A percentile compares a stretch with the other conserved stretches of the same genome.
phyloP scores from a whole-genome alignment of 1,140 invertebrate species.

The Heliconius hermathena region DNA sequence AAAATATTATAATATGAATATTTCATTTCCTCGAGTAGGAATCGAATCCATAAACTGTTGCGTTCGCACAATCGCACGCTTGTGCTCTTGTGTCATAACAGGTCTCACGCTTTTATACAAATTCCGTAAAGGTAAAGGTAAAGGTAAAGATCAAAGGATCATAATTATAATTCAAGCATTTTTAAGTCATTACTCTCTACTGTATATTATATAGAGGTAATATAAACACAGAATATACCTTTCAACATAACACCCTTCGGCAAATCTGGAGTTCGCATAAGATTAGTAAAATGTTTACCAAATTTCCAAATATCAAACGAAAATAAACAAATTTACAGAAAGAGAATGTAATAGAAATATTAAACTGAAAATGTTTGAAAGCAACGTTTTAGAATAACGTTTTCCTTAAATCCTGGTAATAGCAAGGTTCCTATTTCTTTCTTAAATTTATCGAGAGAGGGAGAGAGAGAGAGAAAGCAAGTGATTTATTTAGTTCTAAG shows the following conservation, averaged over 20 bases:
- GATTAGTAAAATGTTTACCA: background rate
- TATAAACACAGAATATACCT: background rate
- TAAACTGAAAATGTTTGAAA: background rate
- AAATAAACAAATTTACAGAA: background rate
- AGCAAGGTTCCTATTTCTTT: no score
- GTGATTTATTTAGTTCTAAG: no score
- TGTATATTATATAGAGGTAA: background rate
- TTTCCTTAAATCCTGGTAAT: background rate
- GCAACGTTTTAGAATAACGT: background rate
- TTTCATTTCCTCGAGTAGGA: no score
- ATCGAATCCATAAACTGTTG: no score
- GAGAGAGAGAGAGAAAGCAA: no score
- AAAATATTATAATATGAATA: no score
- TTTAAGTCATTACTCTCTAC: background rate
- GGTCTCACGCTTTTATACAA: no score
- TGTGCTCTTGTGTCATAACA: no score
- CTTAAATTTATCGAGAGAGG: no score
- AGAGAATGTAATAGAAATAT: slow-evolving; percentile 4
- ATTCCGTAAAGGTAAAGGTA: background rate
- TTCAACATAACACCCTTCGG: background rate
- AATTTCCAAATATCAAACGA: slow-evolving; percentile 3
- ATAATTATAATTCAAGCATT: background rate
- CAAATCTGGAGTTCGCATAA: background rate
- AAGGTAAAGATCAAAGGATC: background rate
- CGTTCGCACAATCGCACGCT: no score